Base-by-base conservation (phyloP, 2,797 vertebrate genomes). In the Coranthus polyacanthus region DNA sequence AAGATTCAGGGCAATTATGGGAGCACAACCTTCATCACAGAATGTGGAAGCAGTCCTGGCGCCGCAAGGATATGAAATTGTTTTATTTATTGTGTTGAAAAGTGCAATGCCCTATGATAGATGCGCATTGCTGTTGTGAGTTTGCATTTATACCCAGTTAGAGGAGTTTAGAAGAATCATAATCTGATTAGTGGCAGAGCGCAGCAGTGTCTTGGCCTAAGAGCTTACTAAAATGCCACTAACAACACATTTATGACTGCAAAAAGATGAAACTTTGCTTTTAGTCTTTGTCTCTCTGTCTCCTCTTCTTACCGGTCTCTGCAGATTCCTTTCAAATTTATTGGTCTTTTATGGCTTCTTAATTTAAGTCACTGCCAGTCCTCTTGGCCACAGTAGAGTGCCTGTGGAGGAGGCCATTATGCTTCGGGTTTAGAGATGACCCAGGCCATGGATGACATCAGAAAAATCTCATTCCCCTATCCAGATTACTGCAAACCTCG, bases 371-470 rank as follows among this genome's bases (percentile, higher is more conserved):
- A 11, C 63, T 56, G 75, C 80, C 86, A 72, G 73, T 68, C 74
- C 41, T 72, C 72, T 53, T 79, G 56, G 75, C 74, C 71, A 61
- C 76, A 47, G 67, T 37, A 43, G 60, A 56, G 52, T 45, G 74
- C 26, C 72, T 79, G 76, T 72, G 70, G 74, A 79, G 67, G 85
- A 71, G 56, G 77, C 61, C 79, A 76, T 86, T 76, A 75, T 41
- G 6, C 68, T 67, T 58, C 12, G 66, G 63, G 46, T 79, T 79
- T 55, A 43, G 60, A 79, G 66, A 74, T 75, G 75, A 79, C 75
- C 68, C 12, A 11, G 78, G 84, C 85, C 75, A 64, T 36, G 55
- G 73, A 86, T 86, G 83, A 88, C 87, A 81, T 79, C 79, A 85
- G 42, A 72, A 44, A n/a, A 70, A 65, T 67, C 65, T 43, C 24